phyloP scores from a whole-genome alignment of 2,888 invertebrate species.

The Diachrysia chrysitis region DNA sequence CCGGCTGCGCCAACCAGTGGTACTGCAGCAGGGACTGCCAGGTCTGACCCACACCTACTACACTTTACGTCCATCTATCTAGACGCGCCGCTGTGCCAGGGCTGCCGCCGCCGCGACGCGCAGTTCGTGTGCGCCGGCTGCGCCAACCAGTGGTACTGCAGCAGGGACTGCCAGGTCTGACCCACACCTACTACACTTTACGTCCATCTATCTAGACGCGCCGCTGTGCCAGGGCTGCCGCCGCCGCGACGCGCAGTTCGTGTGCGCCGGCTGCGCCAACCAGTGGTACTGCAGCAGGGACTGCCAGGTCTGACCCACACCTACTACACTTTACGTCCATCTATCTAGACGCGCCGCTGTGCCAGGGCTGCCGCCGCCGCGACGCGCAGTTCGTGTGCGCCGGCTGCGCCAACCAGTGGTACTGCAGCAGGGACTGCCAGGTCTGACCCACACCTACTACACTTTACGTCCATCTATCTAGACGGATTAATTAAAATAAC shows the following conservation, averaged over 20 bases:
- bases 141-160: constrained; percentile 98
- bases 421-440: constrained; percentile 98
- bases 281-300: constrained; percentile 98
- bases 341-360: constrained; percentile 93
- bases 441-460: no score
- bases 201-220: no score
- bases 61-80: no score
- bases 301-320: no score
- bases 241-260: constrained; percentile 94
- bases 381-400: constrained; percentile 96
- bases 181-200: no score
- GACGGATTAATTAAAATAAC: no score
- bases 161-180: constrained; percentile 97
- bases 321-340: no score
- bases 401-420: constrained; percentile 97
- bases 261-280: constrained; percentile 96
- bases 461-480: no score
- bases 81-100: constrained; percentile 94
- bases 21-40: constrained; percentile 98
- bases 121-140: constrained; percentile 97
- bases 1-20: constrained; percentile 97
- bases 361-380: constrained; percentile 95
- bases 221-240: constrained; percentile 96
- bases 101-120: constrained; percentile 94
- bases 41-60: constrained; percentile 86